Base-by-base conservation (phyloP, 2,113 vertebrate species). In the Nannospalax galili region DNA sequence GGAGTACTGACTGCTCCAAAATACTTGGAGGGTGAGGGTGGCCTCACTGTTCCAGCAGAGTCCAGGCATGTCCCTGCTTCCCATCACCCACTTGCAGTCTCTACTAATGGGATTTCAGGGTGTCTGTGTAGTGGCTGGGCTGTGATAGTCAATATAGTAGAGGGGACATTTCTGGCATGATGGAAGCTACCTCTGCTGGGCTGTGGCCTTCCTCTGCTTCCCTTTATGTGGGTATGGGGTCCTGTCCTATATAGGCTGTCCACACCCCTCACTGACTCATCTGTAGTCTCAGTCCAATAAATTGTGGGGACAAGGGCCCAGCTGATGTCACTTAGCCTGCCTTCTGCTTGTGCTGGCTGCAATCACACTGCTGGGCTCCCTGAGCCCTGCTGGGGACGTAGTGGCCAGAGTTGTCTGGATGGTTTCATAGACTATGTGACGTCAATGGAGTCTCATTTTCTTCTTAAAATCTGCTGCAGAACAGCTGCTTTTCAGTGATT, bases 1-100 rank as follows among this genome's bases (percentile, higher is more conserved):
- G 45, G 48, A 24, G 56, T 10, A 4, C 28, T 11, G 5, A n/a
- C 3, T 1, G 24, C 6, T 40, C 2, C 0, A 17, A 30, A 17
- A 77, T 72, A n/a, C 19, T 1, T 60, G 42, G 28, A 52, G 48
- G 11, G 52, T 42, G 37, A 3, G 15, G 14, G 4, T 32, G 3
- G 42, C 16, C 14, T 17, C 1, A 1, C 17, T 48, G 26, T 28
- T 69, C 48, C 11, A 32, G 77, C 1, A 0, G 67, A 40, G 45
- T 35, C 37, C 45, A 40, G 35, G 90, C 77, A n/a, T 24, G 42
- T 14, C 24, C 20, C 40, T 9, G 60, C 81, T n/a, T 8, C 22
- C 69, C 15, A 24, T 10, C 7, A 1, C 58, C 35, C 15, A 26
- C 26, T 52, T 52, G 42, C 5, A 32, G 14, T 3, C 26, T 56